Conservation (phyloP, 2,888 invertebrate genomes). For the Melanchra persicariae region DNA sequence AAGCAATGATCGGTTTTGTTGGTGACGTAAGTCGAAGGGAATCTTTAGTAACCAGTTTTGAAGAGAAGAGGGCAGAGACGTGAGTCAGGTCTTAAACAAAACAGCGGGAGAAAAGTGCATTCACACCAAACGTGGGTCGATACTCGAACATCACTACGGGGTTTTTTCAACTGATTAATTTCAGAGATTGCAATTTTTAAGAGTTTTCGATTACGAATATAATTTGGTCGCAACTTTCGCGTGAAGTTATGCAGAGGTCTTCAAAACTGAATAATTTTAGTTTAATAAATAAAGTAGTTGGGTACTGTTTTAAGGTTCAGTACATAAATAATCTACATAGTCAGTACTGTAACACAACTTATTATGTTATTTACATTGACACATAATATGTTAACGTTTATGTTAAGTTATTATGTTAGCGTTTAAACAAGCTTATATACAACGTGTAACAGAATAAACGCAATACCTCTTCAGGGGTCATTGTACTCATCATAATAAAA, state of each 20-base stretch:
- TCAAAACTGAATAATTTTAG: not conserved
- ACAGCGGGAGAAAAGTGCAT: slow-evolving; percentile 53
- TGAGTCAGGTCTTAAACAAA: slow-evolving; percentile 59
- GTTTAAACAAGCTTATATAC: not conserved
- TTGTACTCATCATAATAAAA: no score
- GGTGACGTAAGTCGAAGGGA: slow-evolving; percentile 60
- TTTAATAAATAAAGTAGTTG: not conserved
- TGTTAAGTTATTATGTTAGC: no score
- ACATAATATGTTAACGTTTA: no score
- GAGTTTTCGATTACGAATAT: not conserved
- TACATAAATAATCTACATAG: not conserved
- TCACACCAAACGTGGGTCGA: slow-evolving; percentile 49
- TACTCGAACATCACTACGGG: slow-evolving; percentile 5
- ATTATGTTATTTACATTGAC: no score
- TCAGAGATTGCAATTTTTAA: not conserved
- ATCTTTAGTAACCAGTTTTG: slow-evolving; percentile 60
- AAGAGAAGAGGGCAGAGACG: slow-evolving; percentile 18
- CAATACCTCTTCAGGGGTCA: no score
- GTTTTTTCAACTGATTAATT: slow-evolving; percentile 9
- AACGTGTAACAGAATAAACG: no score
- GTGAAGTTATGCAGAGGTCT: not conserved
- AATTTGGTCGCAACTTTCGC: not conserved
- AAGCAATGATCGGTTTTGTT: slow-evolving; percentile 8
- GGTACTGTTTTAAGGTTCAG: not conserved
- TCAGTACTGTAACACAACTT: not conserved